A percentile compares a stretch with the other conserved stretches of the same genome.
phyloP scores from a whole-genome alignment of 2,888 invertebrate species.

The Apotomis turbidana region DNA sequence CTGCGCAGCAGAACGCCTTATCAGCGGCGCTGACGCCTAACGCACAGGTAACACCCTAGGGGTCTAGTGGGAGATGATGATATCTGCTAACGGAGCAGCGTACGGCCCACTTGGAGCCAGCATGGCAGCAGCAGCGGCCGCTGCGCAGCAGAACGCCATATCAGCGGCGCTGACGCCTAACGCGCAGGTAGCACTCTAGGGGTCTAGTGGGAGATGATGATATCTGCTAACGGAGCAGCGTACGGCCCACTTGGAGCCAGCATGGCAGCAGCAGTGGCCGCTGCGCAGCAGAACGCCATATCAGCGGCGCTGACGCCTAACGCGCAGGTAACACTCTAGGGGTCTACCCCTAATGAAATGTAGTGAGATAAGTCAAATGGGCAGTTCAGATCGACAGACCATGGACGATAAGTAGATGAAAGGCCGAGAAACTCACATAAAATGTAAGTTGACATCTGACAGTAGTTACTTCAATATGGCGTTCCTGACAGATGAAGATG shows the following conservation, averaged over 20 bases:
- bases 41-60: slow-evolving; percentile 83
- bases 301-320: slow-evolving; percentile 46
- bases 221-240: not conserved
- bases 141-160: slow-evolving; percentile 88
- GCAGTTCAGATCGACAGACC: too few species aligned
- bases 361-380: too few species aligned
- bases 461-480: too few species aligned
- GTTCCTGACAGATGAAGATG: too few species aligned
- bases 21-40: slow-evolving; percentile 87
- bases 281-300: slow-evolving; percentile 81
- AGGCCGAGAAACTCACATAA: too few species aligned
- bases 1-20: slow-evolving; percentile 88
- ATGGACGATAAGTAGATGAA: too few species aligned
- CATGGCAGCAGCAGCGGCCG: slow-evolving; percentile 88
- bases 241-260: slow-evolving; percentile 16
- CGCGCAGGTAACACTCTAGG: slow-evolving; percentile 81
- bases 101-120: slow-evolving; percentile 89
- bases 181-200: slow-evolving; percentile 84
- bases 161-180: slow-evolving; percentile 87
- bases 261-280: slow-evolving; percentile 85
- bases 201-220: too few species aligned
- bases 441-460: too few species aligned
- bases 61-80: too few species aligned
- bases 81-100: slow-evolving; percentile 81
- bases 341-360: too few species aligned